Conservation (phyloP, 2,797 vertebrate genomes). For the Pseudomugil tenellus region DNA sequence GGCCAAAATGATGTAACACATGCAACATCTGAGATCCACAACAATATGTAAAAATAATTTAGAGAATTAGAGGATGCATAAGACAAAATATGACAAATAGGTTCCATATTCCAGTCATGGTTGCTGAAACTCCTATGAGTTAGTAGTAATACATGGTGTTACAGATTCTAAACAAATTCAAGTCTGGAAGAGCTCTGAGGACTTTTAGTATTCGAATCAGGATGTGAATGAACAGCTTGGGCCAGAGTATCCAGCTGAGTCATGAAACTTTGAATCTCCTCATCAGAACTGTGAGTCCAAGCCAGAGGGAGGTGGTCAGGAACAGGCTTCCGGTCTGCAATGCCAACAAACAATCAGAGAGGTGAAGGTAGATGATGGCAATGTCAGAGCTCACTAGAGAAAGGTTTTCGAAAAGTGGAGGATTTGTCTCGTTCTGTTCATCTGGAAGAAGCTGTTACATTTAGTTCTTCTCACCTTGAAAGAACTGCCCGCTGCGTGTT, state of each 20-base stretch:
- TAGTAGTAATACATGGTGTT: background rate
- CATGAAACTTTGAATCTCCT: constrained; percentile 71
- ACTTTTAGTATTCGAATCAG: constrained; percentile 10
- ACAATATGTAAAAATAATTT: background rate
- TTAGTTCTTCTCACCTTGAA: constrained; percentile 72
- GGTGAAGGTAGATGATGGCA: background rate
- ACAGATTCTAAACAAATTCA: constrained; percentile 40
- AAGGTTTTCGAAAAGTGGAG: background rate
- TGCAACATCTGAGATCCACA: constrained; percentile 3
- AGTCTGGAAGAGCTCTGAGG: constrained; percentile 6
- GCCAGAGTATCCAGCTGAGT: constrained; percentile 72
- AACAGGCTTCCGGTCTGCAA: constrained; percentile 73
- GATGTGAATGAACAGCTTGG: constrained; percentile 38
- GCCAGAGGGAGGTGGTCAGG: constrained; percentile 79
- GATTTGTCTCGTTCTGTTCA: background rate
- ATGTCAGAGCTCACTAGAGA: background rate
- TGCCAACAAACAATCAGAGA: constrained; percentile 18
- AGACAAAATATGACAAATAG: background rate
- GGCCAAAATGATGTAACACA: background rate
- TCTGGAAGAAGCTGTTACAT: background rate
- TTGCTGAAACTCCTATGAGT: background rate
- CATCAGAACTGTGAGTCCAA: constrained; percentile 73
- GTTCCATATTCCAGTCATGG: constrained; percentile 5
- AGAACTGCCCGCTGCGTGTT: constrained; percentile 76
- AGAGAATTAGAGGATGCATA: background rate